Evolutionary conservation across 2,797 vertebrate genomes (phyloP), one percentile per base, ranked within the genome.

Genomic region (Halcyon badia): DNA sequence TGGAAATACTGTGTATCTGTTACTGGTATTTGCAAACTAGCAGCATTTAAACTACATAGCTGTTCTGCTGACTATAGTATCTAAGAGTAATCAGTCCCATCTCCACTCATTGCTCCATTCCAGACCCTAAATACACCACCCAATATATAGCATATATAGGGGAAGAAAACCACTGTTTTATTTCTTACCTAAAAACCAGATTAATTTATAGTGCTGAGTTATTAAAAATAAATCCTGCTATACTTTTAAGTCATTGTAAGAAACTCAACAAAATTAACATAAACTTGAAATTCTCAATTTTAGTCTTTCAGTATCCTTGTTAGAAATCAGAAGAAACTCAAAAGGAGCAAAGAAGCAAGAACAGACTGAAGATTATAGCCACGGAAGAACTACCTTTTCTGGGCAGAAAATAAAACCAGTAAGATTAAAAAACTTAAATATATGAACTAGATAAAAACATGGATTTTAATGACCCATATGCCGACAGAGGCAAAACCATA

Each of bases 381-480:
- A 57, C 10, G 46, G 31, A 61, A 71, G 18, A 75, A 31, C 17
- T 77, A 54, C 12, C 5, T 65, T 73, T 88, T 6, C 30, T 75
- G 18, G n/a, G 42, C 26, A 83, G 30, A 77, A 93, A 90, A 79
- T 72, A 65, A 61, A 72, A 88, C 35, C 14, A 79, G 31, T 11
- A 76, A 70, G 60, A 57, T 60, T 24, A 87, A 90, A 91, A 80
- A 42, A 4, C 16, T 11, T 61, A 78, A 96, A 86, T 44, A 75
- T 10, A n/a, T 52, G 66, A 17, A 68, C 9, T 44, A 89, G 86
- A 91, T 86, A 85, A 71, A 94, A 94, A 52, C 83, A 94, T 70
- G 86, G 78, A 92, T 95, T 95, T 94, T 69, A 91, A 80, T 91
- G 88, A 90, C 75, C 60, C 39, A 56, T 51, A 76, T 41, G 77